These are phyloP conservation scores for Eupeodes luniger DNA, from an alignment of 2,888 invertebrate genomes.

Conservation along the genomic window DNA sequence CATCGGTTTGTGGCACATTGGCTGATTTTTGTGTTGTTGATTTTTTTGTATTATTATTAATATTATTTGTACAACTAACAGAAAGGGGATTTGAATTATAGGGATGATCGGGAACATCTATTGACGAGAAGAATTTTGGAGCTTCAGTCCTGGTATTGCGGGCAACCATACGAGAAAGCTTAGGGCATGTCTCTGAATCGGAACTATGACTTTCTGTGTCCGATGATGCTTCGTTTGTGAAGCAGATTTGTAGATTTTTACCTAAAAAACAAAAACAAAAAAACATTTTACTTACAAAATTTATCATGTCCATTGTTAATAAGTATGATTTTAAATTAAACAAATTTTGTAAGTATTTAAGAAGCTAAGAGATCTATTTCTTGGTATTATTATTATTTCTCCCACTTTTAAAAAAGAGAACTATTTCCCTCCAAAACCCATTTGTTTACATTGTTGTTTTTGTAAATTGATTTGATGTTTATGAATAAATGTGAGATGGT, in stretches of 20 bases:
- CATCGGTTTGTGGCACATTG: constrained; percentile 85
- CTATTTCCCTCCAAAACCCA: too few relatives aligned
- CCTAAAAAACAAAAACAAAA: constrained; percentile 84
- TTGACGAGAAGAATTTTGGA: constrained; percentile 67
- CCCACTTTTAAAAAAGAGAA: too few relatives aligned
- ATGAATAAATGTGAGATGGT: too few relatives aligned
- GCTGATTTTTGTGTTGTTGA: constrained; percentile 62
- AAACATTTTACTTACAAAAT: background rate
- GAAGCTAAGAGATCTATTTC: too few relatives aligned
- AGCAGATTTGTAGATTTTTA: constrained; percentile 97
- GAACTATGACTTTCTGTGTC: constrained; percentile 92
- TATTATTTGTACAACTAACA: constrained; percentile 76
- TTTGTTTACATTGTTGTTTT: too few relatives aligned
- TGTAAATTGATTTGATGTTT: too few relatives aligned
- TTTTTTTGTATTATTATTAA: constrained; percentile 74
- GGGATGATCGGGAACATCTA: constrained; percentile 78
- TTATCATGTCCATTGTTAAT: too few relatives aligned
- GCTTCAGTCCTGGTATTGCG: constrained; percentile 71
- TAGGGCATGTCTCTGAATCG: constrained; percentile 87
- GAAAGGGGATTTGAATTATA: constrained; percentile 80
- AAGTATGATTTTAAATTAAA: too few relatives aligned
- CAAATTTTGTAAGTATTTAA: too few relatives aligned
- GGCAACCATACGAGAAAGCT: constrained; percentile 79
- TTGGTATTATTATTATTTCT: too few relatives aligned
- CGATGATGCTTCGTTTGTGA: constrained; percentile 96